A percentile compares a stretch with the other conserved stretches of the same genome.
phyloP scores from a whole-genome alignment of 2,113 vertebrate genomes.

The Barnardius zonarius region DNA sequence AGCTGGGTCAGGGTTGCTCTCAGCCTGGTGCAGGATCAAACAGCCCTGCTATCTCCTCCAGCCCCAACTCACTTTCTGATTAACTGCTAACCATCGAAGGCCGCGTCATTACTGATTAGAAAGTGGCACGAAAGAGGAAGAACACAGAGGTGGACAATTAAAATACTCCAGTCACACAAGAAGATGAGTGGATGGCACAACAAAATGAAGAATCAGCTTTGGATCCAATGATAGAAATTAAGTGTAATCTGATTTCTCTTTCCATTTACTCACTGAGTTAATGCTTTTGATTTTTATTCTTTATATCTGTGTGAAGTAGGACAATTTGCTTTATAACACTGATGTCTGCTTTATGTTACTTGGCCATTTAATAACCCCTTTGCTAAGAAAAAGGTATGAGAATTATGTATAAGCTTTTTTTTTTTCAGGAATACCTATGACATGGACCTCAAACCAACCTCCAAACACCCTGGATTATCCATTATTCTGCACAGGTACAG shows the following conservation, averaged over 20 bases:
- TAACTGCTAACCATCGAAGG: background rate
- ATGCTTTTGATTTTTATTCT: background rate
- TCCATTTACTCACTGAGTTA: background rate
- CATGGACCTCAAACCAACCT: background rate
- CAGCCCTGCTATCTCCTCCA: background rate
- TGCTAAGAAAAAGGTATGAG: background rate
- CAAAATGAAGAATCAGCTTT: background rate
- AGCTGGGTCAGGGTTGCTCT: background rate
- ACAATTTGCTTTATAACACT: background rate
- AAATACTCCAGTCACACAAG: fast-evolving
- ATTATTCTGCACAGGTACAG: background rate
- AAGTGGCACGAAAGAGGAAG: background rate
- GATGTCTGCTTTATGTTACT: background rate
- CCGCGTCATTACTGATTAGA: background rate
- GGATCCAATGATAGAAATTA: background rate
- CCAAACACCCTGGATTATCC: background rate
- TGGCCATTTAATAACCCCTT: background rate
- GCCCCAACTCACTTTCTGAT: background rate
- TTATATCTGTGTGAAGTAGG: background rate
- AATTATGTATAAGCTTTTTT: background rate
- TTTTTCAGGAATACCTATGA: fast-evolving
- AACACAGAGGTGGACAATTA: background rate
- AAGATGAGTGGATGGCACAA: background rate
- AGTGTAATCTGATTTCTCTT: background rate
- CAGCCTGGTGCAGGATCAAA: background rate